Conservation (phyloP, 2,797 vertebrate genomes). For the Sorex maritimensis region DNA sequence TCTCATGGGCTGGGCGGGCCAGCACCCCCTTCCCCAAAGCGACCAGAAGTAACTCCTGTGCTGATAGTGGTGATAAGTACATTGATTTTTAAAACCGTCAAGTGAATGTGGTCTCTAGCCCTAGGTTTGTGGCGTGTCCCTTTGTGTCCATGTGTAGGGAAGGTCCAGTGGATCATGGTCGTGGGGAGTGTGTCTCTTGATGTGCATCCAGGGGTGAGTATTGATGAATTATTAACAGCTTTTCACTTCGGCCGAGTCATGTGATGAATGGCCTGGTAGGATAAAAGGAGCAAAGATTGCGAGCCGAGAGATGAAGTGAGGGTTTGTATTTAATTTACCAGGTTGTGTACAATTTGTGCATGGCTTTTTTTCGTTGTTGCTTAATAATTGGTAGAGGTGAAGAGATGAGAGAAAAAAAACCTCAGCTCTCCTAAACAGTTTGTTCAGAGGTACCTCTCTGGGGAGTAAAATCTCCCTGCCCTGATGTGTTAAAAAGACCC, state of each 20-base stretch:
- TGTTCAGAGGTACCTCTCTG: slow-evolving; percentile 68
- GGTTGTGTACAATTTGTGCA: slow-evolving; percentile 78
- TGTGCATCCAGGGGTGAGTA: slow-evolving; percentile 66
- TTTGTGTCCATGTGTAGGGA: slow-evolving; percentile 75
- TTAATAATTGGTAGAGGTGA: slow-evolving; percentile 78
- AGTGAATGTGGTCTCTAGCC: slow-evolving; percentile 76
- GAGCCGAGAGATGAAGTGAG: slow-evolving; percentile 43
- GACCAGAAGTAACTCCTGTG: slow-evolving; percentile 48
- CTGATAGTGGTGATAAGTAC: slow-evolving; percentile 43
- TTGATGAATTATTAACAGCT: slow-evolving; percentile 70
- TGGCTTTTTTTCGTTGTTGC: slow-evolving; percentile 77
- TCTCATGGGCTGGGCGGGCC: neutral
- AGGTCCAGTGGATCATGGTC: slow-evolving; percentile 62
- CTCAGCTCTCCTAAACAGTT: slow-evolving; percentile 66
- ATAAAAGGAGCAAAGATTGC: slow-evolving; percentile 59
- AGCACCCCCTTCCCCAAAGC: slow-evolving; percentile 3
- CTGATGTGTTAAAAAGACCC: slow-evolving; percentile 66
- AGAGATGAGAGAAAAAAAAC: slow-evolving; percentile 47
- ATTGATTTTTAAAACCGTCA: slow-evolving; percentile 75
- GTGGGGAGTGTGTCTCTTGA: slow-evolving; percentile 66
- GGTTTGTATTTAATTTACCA: slow-evolving; percentile 48
- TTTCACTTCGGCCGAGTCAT: slow-evolving; percentile 69
- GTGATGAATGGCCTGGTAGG: slow-evolving; percentile 64
- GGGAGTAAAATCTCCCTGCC: slow-evolving; percentile 70
- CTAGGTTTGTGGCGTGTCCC: slow-evolving; percentile 75